Evolutionary conservation across 2,888 invertebrate genomes (phyloP).

Genomic region (Adelognathus sp.): DNA sequence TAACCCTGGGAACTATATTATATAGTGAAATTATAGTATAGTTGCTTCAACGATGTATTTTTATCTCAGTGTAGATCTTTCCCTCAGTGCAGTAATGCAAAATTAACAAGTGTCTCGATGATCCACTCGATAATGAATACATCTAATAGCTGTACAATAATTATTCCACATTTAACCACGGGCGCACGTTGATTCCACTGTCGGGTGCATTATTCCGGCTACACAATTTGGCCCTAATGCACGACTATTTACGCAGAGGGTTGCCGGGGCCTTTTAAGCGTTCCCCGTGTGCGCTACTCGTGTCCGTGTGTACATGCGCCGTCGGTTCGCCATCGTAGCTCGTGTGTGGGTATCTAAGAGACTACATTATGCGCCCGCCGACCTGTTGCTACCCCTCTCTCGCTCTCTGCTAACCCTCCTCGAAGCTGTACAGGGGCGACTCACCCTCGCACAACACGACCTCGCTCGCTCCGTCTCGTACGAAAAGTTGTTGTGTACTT

Average conservation of each 20-base stretch:
- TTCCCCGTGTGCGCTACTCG: too few species aligned
- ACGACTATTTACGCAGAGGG: slow-evolving; percentile 54
- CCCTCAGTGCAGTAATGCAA: too few species aligned
- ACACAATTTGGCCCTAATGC: slow-evolving; percentile 39
- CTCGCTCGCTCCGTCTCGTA: slow-evolving; percentile 9
- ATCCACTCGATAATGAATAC: slow-evolving; percentile 42
- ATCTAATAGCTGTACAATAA: neutral
- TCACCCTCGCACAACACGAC: slow-evolving; percentile 53
- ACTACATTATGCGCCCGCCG: slow-evolving; percentile 71
- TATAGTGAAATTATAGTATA: too few species aligned
- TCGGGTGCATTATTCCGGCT: slow-evolving; percentile 13
- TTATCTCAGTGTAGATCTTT: too few species aligned
- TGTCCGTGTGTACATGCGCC: neutral
- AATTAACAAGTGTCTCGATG: slow-evolving; percentile 41
- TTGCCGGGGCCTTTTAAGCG: slow-evolving; percentile 46
- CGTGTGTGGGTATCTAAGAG: slow-evolving; percentile 68
- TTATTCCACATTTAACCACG: slow-evolving; percentile 11
- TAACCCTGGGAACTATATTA: too few species aligned
- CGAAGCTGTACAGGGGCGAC: slow-evolving; percentile 26
- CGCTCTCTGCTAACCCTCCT: slow-evolving; percentile 50
- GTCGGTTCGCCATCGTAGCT: slow-evolving; percentile 2
- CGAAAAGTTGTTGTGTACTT: slow-evolving; percentile 46
- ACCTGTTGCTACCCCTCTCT: slow-evolving; percentile 76
- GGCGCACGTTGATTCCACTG: slow-evolving; percentile 21
- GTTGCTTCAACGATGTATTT: too few species aligned